Conservation (phyloP, 2,888 invertebrate genomes). For the Ochropleura leucogaster region DNA sequence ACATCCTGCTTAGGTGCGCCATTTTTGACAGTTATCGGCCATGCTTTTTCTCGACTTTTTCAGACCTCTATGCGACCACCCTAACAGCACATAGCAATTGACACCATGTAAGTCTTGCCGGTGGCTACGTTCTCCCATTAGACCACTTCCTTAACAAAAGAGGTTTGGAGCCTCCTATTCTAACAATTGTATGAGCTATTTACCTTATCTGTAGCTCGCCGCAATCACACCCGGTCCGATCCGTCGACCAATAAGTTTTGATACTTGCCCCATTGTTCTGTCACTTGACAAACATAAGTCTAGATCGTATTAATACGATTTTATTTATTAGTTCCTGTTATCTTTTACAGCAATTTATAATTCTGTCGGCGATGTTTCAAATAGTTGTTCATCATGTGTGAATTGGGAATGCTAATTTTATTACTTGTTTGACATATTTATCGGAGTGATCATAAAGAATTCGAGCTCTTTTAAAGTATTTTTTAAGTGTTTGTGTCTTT, state of each 20-base stretch:
- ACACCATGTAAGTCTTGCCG: slow-evolving; percentile 88
- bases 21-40: slow-evolving; percentile 12
- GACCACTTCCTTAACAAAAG: slow-evolving; percentile 89
- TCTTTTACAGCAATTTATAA: slow-evolving; percentile 56
- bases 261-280: slow-evolving; percentile 71
- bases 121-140: slow-evolving; percentile 86
- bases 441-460: slow-evolving; percentile 31
- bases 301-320: slow-evolving; percentile 56
- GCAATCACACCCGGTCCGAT: slow-evolving; percentile 86
- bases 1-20: slow-evolving; percentile 40
- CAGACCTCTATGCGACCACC: slow-evolving; percentile 62
- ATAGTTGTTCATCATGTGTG: slow-evolving; percentile 44
- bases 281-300: slow-evolving; percentile 56
- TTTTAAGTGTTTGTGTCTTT: slow-evolving; percentile 26
- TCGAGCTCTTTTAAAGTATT: slow-evolving; percentile 1
- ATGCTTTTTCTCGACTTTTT: slow-evolving; percentile 2
- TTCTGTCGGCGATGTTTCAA: slow-evolving; percentile 50
- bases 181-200: slow-evolving; percentile 90
- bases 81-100: slow-evolving; percentile 80
- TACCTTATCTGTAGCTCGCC: slow-evolving; percentile 88
- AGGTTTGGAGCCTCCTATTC: slow-evolving; percentile 85
- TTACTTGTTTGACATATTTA: slow-evolving; percentile 45
- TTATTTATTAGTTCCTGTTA: slow-evolving; percentile 62
- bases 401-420: slow-evolving; percentile 53
- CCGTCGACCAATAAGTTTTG: slow-evolving; percentile 68